These are phyloP conservation scores for Protonibea diacanthus DNA, from an alignment of 2,797 vertebrate genomes.

Conservation along the genomic window DNA sequence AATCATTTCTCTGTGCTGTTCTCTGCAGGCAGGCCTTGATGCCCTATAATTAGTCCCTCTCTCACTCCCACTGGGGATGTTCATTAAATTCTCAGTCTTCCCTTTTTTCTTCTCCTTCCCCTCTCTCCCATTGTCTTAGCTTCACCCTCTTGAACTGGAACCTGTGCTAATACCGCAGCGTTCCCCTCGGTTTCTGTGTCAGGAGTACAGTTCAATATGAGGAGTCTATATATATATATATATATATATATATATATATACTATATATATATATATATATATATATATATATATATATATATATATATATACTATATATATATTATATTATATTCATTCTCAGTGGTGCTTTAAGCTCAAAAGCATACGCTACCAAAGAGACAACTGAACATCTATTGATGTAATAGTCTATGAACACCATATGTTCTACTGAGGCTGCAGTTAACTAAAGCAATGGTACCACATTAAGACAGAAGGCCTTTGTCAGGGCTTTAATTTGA, in stretches of 20 bases:
- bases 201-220: slow-evolving; percentile 46
- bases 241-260: too few relatives aligned
- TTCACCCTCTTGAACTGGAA: slow-evolving; percentile 72
- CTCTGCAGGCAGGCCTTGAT: slow-evolving; percentile 78
- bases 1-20: slow-evolving; percentile 80
- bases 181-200: slow-evolving; percentile 53
- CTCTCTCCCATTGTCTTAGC: slow-evolving; percentile 69
- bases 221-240: slow-evolving; percentile 1
- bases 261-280: neutral
- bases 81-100: slow-evolving; percentile 83
- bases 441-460: slow-evolving; percentile 33
- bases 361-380: slow-evolving; percentile 72
- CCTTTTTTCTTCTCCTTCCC: slow-evolving; percentile 50
- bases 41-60: slow-evolving; percentile 74
- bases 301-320: too few relatives aligned
- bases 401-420: slow-evolving; percentile 25
- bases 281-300: neutral
- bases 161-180: slow-evolving; percentile 61
- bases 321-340: slow-evolving; percentile 37
- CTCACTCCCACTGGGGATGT: slow-evolving; percentile 81
- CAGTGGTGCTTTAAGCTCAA: slow-evolving; percentile 60
- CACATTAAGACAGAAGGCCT: slow-evolving; percentile 20
- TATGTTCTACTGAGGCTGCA: slow-evolving; percentile 35
- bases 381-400: slow-evolving; percentile 29
- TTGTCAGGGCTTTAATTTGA: slow-evolving; percentile 56